Conservation (phyloP, 2,797 vertebrate species). For the Chelon labrosus region DNA sequence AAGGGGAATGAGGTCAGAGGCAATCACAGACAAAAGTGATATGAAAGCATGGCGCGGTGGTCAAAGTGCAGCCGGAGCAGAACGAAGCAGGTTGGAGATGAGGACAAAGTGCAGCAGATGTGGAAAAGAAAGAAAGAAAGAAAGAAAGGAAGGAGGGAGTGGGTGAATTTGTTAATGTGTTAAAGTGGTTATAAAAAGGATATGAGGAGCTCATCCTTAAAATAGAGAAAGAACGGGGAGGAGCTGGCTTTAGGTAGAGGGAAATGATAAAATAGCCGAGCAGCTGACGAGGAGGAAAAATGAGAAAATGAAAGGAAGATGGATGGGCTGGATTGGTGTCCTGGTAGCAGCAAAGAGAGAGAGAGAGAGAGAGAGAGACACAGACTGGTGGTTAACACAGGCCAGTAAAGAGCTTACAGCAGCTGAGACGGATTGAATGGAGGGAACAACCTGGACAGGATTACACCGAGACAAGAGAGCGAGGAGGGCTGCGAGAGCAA, state of each 20-base stretch:
- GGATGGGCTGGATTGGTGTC: slow-evolving; percentile 39
- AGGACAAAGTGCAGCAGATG: slow-evolving; percentile 19
- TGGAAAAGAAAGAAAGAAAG: not conserved
- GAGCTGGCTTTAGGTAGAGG: slow-evolving; percentile 44
- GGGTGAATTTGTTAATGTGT: slow-evolving; percentile 58
- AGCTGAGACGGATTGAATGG: slow-evolving; percentile 80
- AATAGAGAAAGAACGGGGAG: slow-evolving; percentile 37
- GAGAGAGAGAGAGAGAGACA: slow-evolving; percentile 37
- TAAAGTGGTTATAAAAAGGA: slow-evolving; percentile 40
- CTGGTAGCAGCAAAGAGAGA: slow-evolving; percentile 39
- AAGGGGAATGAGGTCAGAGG: slow-evolving; percentile 72
- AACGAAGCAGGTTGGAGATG: slow-evolving; percentile 33
- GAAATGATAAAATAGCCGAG: slow-evolving; percentile 51
- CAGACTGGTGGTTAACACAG: slow-evolving; percentile 60
- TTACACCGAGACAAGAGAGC: slow-evolving; percentile 65
- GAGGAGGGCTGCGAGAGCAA: slow-evolving; percentile 39
- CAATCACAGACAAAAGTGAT: slow-evolving; percentile 73
- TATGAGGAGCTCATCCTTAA: slow-evolving; percentile 47
- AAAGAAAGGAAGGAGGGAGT: not conserved
- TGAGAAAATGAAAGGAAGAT: slow-evolving; percentile 57
- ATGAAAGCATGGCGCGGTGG: slow-evolving; percentile 45
- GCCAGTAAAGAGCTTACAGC: slow-evolving; percentile 82
- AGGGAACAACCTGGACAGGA: slow-evolving; percentile 81
- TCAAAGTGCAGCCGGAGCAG: slow-evolving; percentile 27
- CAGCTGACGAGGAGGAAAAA: slow-evolving; percentile 54